Evolutionary conservation across 2,797 vertebrate genomes (phyloP).

Genomic region (Crypturellus tataupa): DNA sequence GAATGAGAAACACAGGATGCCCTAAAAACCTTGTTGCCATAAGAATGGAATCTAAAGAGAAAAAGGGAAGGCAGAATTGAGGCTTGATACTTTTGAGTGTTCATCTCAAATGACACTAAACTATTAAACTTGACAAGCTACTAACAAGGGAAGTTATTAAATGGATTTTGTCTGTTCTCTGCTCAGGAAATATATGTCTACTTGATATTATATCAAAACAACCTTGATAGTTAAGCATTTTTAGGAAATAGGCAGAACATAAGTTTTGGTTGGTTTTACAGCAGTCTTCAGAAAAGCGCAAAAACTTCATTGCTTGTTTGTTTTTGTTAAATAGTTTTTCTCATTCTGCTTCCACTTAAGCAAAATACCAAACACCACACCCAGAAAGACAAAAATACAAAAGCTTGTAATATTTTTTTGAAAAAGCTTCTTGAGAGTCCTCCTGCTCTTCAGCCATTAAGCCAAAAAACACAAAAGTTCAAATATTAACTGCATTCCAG

Average conservation of each 20-base stretch:
- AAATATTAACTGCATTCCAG: not conserved
- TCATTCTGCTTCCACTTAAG: not conserved
- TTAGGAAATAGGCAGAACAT: not conserved
- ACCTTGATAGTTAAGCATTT: not conserved
- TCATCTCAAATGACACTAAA: slow-evolving; percentile 32
- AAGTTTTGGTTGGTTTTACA: not conserved
- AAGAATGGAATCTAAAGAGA: slow-evolving; percentile 3
- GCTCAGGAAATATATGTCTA: not conserved
- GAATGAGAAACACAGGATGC: not conserved
- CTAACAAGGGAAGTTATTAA: not conserved
- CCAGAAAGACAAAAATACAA: not conserved
- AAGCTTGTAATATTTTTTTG: not conserved
- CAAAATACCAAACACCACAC: slow-evolving; percentile 3
- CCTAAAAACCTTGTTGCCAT: not conserved
- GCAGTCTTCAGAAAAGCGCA: not conserved
- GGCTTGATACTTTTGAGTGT: not conserved
- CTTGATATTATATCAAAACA: slow-evolving; percentile 28
- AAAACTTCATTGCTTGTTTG: not conserved
- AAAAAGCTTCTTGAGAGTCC: not conserved
- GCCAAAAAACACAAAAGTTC: not conserved
- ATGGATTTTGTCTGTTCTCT: not conserved
- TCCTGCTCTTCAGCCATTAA: not conserved
- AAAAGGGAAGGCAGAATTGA: not conserved
- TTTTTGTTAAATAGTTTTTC: not conserved
- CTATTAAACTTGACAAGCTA: slow-evolving; percentile 26